These are phyloP conservation scores for Polydesmus complanatus DNA, from an alignment of 2,888 invertebrate species.

Conservation along the genomic window DNA sequence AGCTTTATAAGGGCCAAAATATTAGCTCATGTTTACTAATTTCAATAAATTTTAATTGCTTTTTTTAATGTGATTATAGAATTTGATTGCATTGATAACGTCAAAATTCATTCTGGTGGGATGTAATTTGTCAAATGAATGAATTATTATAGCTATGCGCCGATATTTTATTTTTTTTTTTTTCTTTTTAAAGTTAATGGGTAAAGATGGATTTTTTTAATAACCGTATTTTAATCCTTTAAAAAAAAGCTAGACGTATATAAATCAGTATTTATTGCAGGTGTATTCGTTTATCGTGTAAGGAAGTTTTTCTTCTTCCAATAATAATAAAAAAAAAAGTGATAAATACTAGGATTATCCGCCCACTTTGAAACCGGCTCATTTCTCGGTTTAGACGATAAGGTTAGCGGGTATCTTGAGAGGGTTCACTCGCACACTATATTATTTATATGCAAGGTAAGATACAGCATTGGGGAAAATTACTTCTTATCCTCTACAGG, in stretches of 20 bases:
- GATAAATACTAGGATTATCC: neutral
- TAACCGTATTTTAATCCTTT: neutral
- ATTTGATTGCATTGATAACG: too few relatives aligned
- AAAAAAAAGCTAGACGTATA: neutral
- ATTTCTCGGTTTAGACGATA: too few relatives aligned
- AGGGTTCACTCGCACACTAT: neutral
- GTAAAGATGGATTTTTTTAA: too few relatives aligned
- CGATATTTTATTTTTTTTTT: too few relatives aligned
- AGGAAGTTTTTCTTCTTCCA: neutral
- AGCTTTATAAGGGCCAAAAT: too few relatives aligned
- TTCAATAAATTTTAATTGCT: too few relatives aligned
- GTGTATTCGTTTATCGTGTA: neutral
- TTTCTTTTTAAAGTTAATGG: too few relatives aligned
- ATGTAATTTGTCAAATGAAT: too few relatives aligned
- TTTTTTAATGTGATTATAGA: too few relatives aligned
- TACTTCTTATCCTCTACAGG: neutral
- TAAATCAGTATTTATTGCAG: neutral
- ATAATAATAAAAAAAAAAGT: neutral
- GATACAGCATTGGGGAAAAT: neutral
- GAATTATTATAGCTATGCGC: too few relatives aligned
- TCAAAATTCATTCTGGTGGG: too few relatives aligned
- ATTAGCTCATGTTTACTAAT: too few relatives aligned
- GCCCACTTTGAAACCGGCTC: neutral
- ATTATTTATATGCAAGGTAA: neutral
- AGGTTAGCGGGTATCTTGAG: neutral